A percentile compares a stretch with the other conserved stretches of the same genome.
Evolutionary conservation across 2,888 invertebrate genomes (phyloP).

Genomic region (Heteromurus nitidus): DNA sequence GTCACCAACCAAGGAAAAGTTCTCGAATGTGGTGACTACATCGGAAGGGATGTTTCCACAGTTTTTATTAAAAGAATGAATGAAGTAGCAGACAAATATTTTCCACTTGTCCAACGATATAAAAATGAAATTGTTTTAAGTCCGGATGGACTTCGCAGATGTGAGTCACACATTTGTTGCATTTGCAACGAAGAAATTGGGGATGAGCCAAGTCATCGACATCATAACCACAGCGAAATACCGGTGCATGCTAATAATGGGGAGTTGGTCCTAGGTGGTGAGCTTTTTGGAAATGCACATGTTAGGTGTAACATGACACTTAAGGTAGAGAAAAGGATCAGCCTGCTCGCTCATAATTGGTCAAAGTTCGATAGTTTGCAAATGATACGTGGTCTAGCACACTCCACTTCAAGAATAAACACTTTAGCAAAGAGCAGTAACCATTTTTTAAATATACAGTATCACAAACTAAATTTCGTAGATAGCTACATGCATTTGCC

Average conservation of each 20-base stretch:
- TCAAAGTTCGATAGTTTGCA: not conserved
- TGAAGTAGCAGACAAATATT: not conserved
- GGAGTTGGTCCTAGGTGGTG: not conserved
- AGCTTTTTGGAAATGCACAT: not conserved
- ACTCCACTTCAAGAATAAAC: not conserved
- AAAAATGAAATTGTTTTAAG: not conserved
- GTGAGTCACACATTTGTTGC: not conserved
- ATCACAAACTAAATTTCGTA: not conserved
- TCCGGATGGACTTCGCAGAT: not conserved
- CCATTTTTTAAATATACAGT: not conserved
- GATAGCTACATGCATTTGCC: not conserved
- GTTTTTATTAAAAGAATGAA: not conserved
- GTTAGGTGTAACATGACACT: not conserved
- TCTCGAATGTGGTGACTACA: conserved; percentile 21
- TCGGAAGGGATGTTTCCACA: not conserved
- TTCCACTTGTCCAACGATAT: not conserved
- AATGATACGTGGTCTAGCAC: not conserved
- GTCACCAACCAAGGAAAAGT: not conserved
- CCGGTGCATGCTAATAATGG: not conserved
- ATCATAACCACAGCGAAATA: not conserved
- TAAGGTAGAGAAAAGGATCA: not conserved
- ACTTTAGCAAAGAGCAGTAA: not conserved
- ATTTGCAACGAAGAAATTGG: not conserved
- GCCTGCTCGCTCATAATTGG: not conserved
- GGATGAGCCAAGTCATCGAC: not conserved